Base-by-base conservation (phyloP, 2,113 vertebrate genomes). In the Phainopepla nitens region DNA sequence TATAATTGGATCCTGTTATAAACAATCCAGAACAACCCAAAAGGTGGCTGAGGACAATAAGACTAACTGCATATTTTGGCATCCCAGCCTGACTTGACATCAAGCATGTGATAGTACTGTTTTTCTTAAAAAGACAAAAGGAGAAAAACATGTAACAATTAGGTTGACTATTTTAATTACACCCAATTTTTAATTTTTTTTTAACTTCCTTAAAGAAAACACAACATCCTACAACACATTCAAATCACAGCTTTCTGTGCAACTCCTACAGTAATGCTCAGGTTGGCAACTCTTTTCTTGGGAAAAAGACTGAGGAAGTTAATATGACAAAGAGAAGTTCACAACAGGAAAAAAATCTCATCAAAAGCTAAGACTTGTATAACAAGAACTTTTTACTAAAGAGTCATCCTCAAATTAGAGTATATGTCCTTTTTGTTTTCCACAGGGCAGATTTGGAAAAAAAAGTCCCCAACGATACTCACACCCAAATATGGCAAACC, bases 401-500 rank as follows among this genome's bases (percentile, higher is more conserved):
- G 28, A 60, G 33, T 57, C 21, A 64, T n/a, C 9, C 61, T 65
- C 39, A 45, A 11, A 64, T 51, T 65, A 65, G n/a, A 73, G 13
- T 22, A 27, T 57, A 22, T 50, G 36, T 31, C 29, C 56, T 61
- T 61, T 57, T 33, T 31, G 57, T 22, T 87, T 94, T 56, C 54
- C 68, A 86, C 49, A 83, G 18, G 9, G 39, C 15, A 53, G 57
- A 61, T 56, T 22, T 60, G 54, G 45, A 25, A 65, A 69, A 77
- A 65, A 79, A 87, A 10, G 15, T 57, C 7, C 47, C 22, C 23
- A 54, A 3, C 8, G 76, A 70, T 57, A 89, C 23, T 85, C 72
- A 65, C 27, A 47, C 19, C 94, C 97, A 96, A 96, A 97, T 96
- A 97, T 92, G 93, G 96, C 81, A 94, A 97, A 87, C 57, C 5